phyloP scores from a whole-genome alignment of 2,888 invertebrate genomes.

The Tipula helvola region DNA sequence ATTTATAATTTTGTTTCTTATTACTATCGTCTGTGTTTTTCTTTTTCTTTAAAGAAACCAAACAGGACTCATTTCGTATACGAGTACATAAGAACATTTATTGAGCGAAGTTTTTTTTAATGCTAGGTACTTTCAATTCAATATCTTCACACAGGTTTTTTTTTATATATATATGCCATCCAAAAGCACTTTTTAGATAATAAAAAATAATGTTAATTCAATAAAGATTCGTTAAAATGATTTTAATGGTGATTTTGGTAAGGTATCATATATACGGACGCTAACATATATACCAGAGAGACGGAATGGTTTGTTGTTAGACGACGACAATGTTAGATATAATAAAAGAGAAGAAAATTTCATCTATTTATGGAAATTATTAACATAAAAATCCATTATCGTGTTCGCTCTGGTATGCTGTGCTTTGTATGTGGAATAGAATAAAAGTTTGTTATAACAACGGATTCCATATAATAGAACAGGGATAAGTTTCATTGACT shows the following conservation, averaged over 20 bases:
- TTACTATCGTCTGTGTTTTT: background rate
- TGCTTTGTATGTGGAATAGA: background rate
- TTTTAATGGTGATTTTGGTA: background rate
- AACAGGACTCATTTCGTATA: background rate
- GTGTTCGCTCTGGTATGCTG: background rate
- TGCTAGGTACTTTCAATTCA: background rate
- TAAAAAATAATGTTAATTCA: slow-evolving; percentile 4
- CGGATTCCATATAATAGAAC: background rate
- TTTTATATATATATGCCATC: background rate
- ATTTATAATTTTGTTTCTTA: background rate
- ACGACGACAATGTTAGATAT: background rate
- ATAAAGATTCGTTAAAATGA: background rate
- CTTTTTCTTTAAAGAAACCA: background rate
- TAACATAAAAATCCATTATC: background rate
- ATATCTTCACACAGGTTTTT: background rate
- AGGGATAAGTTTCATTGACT: background rate
- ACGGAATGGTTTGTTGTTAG: background rate
- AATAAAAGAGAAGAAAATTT: background rate
- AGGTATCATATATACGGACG: background rate
- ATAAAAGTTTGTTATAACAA: background rate
- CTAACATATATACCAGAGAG: background rate
- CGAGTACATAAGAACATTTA: background rate
- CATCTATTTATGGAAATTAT: background rate
- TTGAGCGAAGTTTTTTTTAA: background rate
- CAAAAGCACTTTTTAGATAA: background rate